A percentile compares a stretch with the other conserved stretches of the same genome.
Evolutionary conservation across 92 coral and sea anemone species (phyloP).

Genomic region (Epizoanthus ramosus): DNA sequence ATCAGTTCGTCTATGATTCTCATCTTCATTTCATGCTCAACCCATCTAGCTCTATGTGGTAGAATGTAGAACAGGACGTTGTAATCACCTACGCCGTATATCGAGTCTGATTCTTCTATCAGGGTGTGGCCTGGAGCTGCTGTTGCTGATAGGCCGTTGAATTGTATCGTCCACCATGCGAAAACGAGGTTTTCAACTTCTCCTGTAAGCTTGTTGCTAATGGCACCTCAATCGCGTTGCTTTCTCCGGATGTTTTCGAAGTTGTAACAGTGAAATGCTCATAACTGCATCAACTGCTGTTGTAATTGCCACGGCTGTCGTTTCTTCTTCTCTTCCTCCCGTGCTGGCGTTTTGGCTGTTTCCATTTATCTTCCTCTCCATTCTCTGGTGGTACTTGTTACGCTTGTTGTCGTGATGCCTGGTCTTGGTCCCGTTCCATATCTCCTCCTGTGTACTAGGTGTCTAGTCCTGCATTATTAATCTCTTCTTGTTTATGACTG

Average conservation of each 20-base stretch:
- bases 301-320: neutral
- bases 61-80: neutral
- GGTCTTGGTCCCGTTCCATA: constrained; percentile 1
- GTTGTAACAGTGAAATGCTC: constrained; percentile 24
- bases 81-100: neutral
- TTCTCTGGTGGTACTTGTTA: neutral
- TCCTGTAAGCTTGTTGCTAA: neutral
- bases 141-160: neutral
- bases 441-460: neutral
- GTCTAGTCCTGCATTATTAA: too few species aligned
- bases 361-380: too few species aligned
- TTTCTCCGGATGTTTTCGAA: neutral
- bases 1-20: neutral
- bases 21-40: constrained; percentile 8
- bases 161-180: neutral
- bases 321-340: neutral
- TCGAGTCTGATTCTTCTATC: neutral
- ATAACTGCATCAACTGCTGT: constrained; percentile 25
- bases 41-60: constrained; percentile 17
- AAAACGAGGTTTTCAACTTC: neutral
- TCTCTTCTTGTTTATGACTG: too few species aligned
- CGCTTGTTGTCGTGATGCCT: constrained; percentile 13
- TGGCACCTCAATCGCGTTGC: neutral
- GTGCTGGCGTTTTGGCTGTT: too few species aligned
- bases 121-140: neutral